Evolutionary conservation across 2,797 vertebrate genomes (phyloP).

Genomic region (Spondyliosoma cantharus): DNA sequence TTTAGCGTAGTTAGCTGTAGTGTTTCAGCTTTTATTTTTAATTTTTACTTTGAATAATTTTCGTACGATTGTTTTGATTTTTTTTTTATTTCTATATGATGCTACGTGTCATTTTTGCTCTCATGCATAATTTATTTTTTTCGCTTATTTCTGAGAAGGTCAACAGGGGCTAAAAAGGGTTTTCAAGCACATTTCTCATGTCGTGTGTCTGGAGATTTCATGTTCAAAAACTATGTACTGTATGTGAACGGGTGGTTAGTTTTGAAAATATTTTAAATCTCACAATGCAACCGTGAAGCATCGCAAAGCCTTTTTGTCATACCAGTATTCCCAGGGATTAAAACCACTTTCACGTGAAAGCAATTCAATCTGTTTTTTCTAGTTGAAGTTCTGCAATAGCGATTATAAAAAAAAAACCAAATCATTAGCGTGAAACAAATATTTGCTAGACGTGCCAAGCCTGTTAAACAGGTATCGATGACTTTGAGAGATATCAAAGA

Average conservation of each 20-base stretch:
- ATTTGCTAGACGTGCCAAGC: conserved; percentile 80
- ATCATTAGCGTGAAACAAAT: conserved; percentile 64
- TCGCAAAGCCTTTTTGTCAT: conserved; percentile 58
- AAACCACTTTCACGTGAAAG: conserved; percentile 62
- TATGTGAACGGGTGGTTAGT: conserved; percentile 72
- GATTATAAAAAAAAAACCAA: conserved; percentile 65
- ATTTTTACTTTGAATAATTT: conserved; percentile 49
- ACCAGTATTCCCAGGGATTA: conserved; percentile 73
- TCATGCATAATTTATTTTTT: conserved; percentile 74
- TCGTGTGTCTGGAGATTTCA: conserved; percentile 74
- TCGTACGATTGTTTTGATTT: conserved; percentile 60
- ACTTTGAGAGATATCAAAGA: conserved; percentile 62
- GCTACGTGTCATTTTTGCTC: conserved; percentile 68
- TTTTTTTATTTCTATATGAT: conserved; percentile 62
- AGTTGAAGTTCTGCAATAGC: conserved; percentile 64
- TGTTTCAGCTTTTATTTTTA: conserved; percentile 58
- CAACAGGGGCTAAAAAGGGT: conserved; percentile 79
- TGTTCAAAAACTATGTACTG: conserved; percentile 79
- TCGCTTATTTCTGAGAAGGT: conserved; percentile 74
- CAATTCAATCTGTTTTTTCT: conserved; percentile 57
- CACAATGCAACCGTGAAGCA: conserved; percentile 60
- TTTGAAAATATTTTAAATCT: conserved; percentile 70
- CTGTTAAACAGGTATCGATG: conserved; percentile 71
- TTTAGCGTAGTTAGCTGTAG: conserved; percentile 77
- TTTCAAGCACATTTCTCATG: conserved; percentile 85